Evolutionary conservation across 2,113 vertebrate genomes (phyloP).

Genomic region (Procavia capensis): DNA sequence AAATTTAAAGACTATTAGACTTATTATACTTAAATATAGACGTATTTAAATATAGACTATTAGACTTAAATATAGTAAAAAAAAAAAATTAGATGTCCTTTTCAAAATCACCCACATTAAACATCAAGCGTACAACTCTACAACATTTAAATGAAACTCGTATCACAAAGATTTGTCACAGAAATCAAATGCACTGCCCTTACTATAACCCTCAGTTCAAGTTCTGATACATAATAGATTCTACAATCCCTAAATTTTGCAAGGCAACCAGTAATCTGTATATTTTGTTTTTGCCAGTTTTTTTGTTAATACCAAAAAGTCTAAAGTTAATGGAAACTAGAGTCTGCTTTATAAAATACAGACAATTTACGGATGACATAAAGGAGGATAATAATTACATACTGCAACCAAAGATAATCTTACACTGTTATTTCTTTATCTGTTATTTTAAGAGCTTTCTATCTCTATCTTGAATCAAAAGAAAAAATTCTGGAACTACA

Average conservation of each 20-base stretch:
- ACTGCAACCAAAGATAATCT: conserved; percentile 61
- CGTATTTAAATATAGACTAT: no score
- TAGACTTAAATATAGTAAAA: conserved; percentile 17
- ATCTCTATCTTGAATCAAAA: conserved; percentile 48
- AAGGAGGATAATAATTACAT: conserved; percentile 40
- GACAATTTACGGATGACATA: conserved; percentile 60
- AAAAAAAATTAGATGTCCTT: neutral
- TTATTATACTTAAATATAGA: conserved; percentile 16
- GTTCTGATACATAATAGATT: neutral
- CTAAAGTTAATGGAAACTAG: conserved; percentile 73
- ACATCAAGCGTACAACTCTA: neutral
- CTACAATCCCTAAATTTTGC: conserved; percentile 47
- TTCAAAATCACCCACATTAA: conserved; percentile 26
- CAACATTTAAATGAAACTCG: conserved; percentile 33
- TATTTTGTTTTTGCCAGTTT: conserved; percentile 62
- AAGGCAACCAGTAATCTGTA: conserved; percentile 63
- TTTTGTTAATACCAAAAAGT: conserved; percentile 62
- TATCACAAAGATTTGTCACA: conserved; percentile 2
- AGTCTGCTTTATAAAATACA: conserved; percentile 55
- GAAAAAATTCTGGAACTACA: neutral
- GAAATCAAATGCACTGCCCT: conserved; percentile 14
- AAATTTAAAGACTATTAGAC: conserved; percentile 10
- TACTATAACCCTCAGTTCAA: conserved; percentile 9
- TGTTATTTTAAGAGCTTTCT: conserved; percentile 53
- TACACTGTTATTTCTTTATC: conserved; percentile 46